Conservation (phyloP, 2,888 invertebrate species). For the Zeuzera pyrina region DNA sequence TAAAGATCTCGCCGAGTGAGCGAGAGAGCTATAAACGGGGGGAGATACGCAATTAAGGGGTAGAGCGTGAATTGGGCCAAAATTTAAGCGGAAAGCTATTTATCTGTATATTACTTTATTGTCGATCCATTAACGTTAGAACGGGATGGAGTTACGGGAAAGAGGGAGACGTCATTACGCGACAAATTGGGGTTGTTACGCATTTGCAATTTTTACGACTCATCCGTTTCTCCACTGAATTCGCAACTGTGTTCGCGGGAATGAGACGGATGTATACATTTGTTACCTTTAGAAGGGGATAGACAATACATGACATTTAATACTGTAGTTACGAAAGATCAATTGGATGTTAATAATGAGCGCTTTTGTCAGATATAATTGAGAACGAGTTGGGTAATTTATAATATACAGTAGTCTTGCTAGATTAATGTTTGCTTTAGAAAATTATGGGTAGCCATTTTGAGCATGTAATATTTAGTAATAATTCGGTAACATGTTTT, state of each 20-base stretch:
- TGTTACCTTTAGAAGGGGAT: constrained; percentile 1
- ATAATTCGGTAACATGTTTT: neutral
- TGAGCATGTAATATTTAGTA: constrained; percentile 13
- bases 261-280: constrained; percentile 3
- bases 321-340: constrained; percentile 33
- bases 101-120: constrained; percentile 71
- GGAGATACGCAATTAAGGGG: constrained; percentile 66
- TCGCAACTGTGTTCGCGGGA: constrained; percentile 2
- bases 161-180: constrained; percentile 23
- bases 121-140: constrained; percentile 63
- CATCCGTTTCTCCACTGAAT: constrained; percentile 17
- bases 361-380: constrained; percentile 45
- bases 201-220: constrained; percentile 39
- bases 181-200: constrained; percentile 48
- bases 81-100: constrained; percentile 69
- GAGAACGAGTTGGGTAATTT: constrained; percentile 33
- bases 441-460: constrained; percentile 36
- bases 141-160: constrained; percentile 30
- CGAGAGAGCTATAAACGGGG: constrained; percentile 36
- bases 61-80: constrained; percentile 62
- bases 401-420: constrained; percentile 27
- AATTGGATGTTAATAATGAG: constrained; percentile 42
- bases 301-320: constrained; percentile 16
- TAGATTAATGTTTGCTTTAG: constrained; percentile 46
- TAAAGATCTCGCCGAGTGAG: constrained; percentile 14